phyloP scores from a whole-genome alignment of 2,797 vertebrate genomes.

The Crax fasciolata region DNA sequence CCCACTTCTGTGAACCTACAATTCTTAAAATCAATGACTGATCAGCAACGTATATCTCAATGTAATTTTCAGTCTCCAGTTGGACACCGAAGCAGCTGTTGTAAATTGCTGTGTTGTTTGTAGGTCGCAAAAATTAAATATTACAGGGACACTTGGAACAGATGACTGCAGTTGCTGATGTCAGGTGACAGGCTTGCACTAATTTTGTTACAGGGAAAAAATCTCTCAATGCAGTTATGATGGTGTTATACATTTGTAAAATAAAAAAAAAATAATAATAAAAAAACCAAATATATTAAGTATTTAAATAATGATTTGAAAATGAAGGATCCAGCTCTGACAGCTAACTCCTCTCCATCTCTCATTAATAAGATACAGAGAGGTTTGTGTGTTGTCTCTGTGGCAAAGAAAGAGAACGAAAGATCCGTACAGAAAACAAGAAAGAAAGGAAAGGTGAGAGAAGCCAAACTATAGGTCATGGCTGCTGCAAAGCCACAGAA shows the following conservation, averaged over 20 bases:
- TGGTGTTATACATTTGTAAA: not conserved
- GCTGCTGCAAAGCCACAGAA: not conserved
- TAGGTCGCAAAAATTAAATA: conserved; percentile 23
- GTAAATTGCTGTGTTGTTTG: conserved; percentile 25
- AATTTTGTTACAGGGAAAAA: not conserved
- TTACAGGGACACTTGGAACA: conserved; percentile 10
- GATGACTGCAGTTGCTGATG: not conserved
- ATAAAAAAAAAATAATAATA: not conserved
- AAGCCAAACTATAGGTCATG: not conserved
- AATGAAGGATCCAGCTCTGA: not conserved
- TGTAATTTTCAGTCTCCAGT: not conserved
- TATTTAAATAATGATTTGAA: not conserved
- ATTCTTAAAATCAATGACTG: not conserved
- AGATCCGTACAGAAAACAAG: not conserved
- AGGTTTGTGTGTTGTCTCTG: not conserved
- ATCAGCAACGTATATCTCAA: not conserved
- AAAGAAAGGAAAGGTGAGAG: not conserved
- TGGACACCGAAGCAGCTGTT: not conserved
- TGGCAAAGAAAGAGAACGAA: not conserved
- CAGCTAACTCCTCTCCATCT: not conserved
- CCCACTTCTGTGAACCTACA: not conserved
- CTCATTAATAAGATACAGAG: not conserved
- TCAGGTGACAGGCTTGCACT: not conserved
- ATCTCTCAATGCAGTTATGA: not conserved
- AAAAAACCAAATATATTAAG: not conserved